Evolutionary conservation across 2,797 vertebrate genomes (phyloP).

Genomic region (Cossypha caffra): DNA sequence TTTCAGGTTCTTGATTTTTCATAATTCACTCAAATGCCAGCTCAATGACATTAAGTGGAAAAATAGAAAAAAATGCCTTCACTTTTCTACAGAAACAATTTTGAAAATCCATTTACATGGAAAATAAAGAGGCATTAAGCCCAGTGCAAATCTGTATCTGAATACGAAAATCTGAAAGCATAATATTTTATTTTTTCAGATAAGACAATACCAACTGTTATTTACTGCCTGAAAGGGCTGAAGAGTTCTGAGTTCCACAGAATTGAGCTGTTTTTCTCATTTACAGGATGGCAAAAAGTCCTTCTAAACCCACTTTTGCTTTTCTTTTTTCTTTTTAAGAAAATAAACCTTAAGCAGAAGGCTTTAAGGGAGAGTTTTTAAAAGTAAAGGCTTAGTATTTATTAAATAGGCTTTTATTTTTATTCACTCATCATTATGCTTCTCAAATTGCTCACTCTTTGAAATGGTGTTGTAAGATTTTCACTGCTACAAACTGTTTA

Average conservation of each 20-base stretch:
- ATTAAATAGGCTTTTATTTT: conserved; percentile 6
- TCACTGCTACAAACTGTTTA: background rate
- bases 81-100: conserved; percentile 66
- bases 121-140: conserved; percentile 70
- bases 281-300: background rate
- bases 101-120: conserved; percentile 70
- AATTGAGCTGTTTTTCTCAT: background rate
- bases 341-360: conserved; percentile 2
- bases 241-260: conserved; percentile 5
- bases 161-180: conserved; percentile 63
- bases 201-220: conserved; percentile 49
- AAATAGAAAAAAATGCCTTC: conserved; percentile 60
- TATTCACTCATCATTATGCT: background rate
- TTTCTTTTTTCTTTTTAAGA: background rate
- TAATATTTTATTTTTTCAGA: conserved; percentile 68
- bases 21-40: conserved; percentile 65
- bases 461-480: background rate
- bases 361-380: background rate
- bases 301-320: background rate
- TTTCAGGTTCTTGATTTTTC: conserved; percentile 65
- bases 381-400: background rate
- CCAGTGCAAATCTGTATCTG: conserved; percentile 48
- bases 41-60: conserved; percentile 69
- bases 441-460: background rate
- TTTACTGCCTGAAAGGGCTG: conserved; percentile 38